A percentile compares a stretch with the other conserved stretches of the same genome.
phyloP scores from a whole-genome alignment of 2,113 vertebrate genomes.

The Coptodon bakossiorum region DNA sequence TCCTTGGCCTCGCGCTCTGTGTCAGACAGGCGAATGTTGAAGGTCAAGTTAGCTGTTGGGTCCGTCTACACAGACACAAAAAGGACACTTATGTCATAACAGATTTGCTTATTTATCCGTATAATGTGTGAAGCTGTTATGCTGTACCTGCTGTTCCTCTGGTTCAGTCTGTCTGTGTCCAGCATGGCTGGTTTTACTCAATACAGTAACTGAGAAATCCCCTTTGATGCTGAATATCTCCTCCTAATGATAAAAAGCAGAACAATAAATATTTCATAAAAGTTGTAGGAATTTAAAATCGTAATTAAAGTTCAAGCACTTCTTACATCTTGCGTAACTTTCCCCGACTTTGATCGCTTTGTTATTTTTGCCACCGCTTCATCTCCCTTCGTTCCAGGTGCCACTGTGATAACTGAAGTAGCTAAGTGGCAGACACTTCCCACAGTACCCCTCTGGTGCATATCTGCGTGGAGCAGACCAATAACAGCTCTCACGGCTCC shows the following conservation, averaged over 20 bases:
- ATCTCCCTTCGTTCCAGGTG: conserved; percentile 23
- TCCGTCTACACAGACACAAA: conserved; percentile 58
- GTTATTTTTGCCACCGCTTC: conserved; percentile 55
- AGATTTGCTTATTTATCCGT: neutral
- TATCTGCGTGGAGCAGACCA: conserved; percentile 78
- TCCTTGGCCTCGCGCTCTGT: conserved; percentile 75
- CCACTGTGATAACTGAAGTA: conserved; percentile 62
- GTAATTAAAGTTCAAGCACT: neutral
- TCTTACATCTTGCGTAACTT: conserved; percentile 67
- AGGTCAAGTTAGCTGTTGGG: conserved; percentile 77
- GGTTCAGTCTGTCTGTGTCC: conserved; percentile 21
- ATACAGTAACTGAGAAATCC: conserved; percentile 55
- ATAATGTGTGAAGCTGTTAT: neutral
- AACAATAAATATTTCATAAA: neutral
- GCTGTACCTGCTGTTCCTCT: conserved; percentile 56
- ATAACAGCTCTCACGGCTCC: conserved; percentile 65
- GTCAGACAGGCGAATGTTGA: conserved; percentile 82
- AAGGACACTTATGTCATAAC: neutral
- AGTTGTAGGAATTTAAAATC: neutral
- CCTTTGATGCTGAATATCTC: conserved; percentile 60
- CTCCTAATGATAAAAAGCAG: conserved; percentile 47
- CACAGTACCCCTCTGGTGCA: conserved; percentile 71
- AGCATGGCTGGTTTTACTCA: conserved; percentile 20
- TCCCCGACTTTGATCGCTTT: conserved; percentile 68
- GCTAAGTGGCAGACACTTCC: conserved; percentile 70